phyloP scores from a whole-genome alignment of 2,888 invertebrate species.

The Eupithecia abbreviata region DNA sequence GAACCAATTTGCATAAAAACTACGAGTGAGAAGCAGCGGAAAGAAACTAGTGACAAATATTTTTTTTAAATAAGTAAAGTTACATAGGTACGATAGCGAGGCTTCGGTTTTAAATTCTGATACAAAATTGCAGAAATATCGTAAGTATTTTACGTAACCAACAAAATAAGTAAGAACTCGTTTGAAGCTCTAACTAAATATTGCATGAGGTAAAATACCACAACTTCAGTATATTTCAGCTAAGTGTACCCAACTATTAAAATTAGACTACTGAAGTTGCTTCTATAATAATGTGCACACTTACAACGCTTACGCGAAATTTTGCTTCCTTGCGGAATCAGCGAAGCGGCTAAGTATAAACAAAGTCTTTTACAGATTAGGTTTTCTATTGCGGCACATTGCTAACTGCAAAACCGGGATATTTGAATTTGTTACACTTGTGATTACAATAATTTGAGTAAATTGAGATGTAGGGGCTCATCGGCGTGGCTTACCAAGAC shows the following conservation, averaged over 20 bases:
- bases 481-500: no score
- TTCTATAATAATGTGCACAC: slow-evolving; percentile 31
- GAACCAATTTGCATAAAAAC: no score
- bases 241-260: slow-evolving; percentile 28
- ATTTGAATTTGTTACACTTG: neutral
- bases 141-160: neutral
- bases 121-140: neutral
- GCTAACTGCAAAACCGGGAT: neutral
- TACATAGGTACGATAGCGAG: no score
- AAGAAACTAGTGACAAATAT: neutral
- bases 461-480: neutral
- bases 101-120: no score
- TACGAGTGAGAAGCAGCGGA: no score
- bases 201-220: neutral
- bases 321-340: slow-evolving; percentile 30
- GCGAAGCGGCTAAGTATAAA: slow-evolving; percentile 32
- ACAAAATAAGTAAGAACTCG: neutral
- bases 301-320: slow-evolving; percentile 34
- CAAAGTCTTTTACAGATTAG: slow-evolving; percentile 28
- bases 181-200: neutral
- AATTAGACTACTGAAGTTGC: slow-evolving; percentile 18
- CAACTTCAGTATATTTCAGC: slow-evolving; percentile 18
- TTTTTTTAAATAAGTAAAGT: neutral
- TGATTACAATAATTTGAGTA: neutral
- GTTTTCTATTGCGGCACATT: neutral